Conservation (phyloP, 2,113 vertebrate genomes). For the Chunga burmeisteri region DNA sequence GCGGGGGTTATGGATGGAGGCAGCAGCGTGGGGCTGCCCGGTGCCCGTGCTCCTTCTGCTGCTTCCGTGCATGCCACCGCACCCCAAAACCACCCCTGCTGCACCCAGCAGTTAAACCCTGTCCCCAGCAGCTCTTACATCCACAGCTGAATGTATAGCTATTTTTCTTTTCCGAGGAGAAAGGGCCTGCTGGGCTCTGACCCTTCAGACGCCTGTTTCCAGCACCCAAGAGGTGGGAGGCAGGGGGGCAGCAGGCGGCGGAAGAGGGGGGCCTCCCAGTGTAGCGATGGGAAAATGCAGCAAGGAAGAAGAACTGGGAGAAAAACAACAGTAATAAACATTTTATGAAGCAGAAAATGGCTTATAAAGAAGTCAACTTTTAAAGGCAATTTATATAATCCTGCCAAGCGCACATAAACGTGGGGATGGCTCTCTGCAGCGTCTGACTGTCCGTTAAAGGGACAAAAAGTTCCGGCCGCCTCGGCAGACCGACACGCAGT, state of each 20-base stretch:
- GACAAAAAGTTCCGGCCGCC: not conserved
- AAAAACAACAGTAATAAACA: slow-evolving; percentile 68
- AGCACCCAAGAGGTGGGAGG: not conserved
- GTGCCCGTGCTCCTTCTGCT: not conserved
- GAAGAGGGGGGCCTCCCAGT: not conserved
- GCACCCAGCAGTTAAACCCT: not conserved
- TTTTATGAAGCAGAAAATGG: slow-evolving; percentile 73
- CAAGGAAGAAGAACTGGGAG: slow-evolving; percentile 2
- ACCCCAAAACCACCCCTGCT: not conserved
- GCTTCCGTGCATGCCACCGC: fast-evolving
- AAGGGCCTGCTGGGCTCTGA: not conserved
- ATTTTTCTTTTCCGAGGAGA: not conserved
- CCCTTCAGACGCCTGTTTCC: not conserved
- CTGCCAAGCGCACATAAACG: slow-evolving; percentile 42
- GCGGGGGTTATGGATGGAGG: not conserved
- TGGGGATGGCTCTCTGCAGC: not conserved
- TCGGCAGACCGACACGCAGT: not conserved
- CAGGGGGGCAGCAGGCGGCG: not conserved
- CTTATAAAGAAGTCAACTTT: slow-evolving; percentile 72
- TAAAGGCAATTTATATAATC: slow-evolving; percentile 67
- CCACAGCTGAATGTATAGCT: not conserved
- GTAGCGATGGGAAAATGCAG: not conserved
- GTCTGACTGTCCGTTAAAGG: slow-evolving; percentile 24
- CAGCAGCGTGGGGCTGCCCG: fast-evolving
- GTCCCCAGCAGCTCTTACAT: not conserved